These are phyloP conservation scores for Villa cingulata DNA, from an alignment of 2,888 invertebrate genomes.

Conservation along the genomic window DNA sequence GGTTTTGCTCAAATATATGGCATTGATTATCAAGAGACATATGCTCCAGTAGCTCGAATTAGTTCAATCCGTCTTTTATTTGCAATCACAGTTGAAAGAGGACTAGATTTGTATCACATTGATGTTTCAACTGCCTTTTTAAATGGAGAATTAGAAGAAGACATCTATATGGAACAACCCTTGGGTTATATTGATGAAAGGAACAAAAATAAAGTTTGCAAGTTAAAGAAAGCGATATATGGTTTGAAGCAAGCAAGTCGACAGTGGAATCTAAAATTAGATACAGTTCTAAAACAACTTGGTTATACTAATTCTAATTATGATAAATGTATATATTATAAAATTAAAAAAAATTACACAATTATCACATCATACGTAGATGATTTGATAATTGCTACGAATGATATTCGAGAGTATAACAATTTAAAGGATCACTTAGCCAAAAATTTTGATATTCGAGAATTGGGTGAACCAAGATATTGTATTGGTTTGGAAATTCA, in stretches of 20 bases:
- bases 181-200: not conserved
- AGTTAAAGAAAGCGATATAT: too few relatives aligned
- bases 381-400: not conserved
- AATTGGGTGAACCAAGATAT: slow-evolving; percentile 8
- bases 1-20: not conserved
- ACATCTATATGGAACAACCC: too few relatives aligned
- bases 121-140: slow-evolving; percentile 10
- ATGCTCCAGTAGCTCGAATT: not conserved
- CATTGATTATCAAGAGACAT: not conserved
- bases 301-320: not conserved
- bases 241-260: not conserved
- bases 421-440: not conserved
- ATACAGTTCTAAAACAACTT: not conserved
- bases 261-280: not conserved
- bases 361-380: not conserved
- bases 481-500: slow-evolving; percentile 7
- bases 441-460: slow-evolving; percentile 4
- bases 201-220: not conserved
- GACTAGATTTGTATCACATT: slow-evolving; percentile 12
- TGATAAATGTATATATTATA: not conserved
- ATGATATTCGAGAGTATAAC: not conserved
- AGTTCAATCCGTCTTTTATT: not conserved
- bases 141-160: slow-evolving; percentile 5
- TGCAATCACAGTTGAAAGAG: slow-evolving; percentile 15
- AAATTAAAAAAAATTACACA: too few relatives aligned